phyloP scores from a whole-genome alignment of 2,113 vertebrate genomes.

The Atlantisia rogersi region DNA sequence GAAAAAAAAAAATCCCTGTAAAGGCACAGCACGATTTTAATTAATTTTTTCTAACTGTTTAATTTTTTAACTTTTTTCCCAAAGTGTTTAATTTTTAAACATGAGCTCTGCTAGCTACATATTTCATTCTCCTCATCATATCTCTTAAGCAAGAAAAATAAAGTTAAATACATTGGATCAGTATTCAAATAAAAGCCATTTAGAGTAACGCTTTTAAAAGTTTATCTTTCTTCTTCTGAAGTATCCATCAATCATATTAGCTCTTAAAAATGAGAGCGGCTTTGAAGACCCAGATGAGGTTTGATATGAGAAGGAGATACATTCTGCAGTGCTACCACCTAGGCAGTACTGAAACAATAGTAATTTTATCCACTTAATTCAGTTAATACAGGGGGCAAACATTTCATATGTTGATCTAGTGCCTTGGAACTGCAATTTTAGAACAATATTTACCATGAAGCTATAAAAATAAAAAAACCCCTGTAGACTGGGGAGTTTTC shows the following conservation, averaged over 20 bases:
- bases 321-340: slow-evolving; percentile 1
- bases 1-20: slow-evolving; percentile 26
- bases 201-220: slow-evolving; percentile 41
- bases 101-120: background rate
- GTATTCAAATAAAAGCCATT: slow-evolving; percentile 58
- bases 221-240: slow-evolving; percentile 45
- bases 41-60: slow-evolving; percentile 52
- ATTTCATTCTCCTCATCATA: slow-evolving; percentile 43
- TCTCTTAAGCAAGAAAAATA: slow-evolving; percentile 57
- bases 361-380: slow-evolving; percentile 10
- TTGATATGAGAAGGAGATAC: background rate
- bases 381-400: background rate
- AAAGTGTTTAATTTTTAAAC: slow-evolving; percentile 66
- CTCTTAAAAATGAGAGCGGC: slow-evolving; percentile 30
- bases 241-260: slow-evolving; percentile 41
- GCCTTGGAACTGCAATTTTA: background rate
- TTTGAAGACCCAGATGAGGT: slow-evolving; percentile 1
- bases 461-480: background rate
- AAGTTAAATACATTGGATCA: slow-evolving; percentile 52
- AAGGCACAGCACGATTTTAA: slow-evolving; percentile 52
- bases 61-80: slow-evolving; percentile 61
- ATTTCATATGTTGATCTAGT: background rate
- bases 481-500: background rate
- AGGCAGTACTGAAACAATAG: background rate
- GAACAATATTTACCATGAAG: background rate